A percentile compares a stretch with the other conserved stretches of the same genome.
phyloP scores from a whole-genome alignment of 1,140 invertebrate genomes.

The Heliconius eleuchia region DNA sequence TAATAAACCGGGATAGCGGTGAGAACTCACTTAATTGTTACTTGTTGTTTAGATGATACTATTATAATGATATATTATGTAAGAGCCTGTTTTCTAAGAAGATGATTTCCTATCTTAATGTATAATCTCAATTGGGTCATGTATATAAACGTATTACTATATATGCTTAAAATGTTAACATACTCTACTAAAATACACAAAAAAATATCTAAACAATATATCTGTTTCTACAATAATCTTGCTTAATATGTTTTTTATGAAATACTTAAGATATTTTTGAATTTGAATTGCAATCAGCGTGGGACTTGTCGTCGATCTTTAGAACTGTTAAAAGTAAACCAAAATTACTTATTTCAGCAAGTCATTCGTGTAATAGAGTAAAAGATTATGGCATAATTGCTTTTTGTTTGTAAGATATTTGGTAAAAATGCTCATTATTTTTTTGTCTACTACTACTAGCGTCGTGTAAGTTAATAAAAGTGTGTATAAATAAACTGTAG shows the following conservation, averaged over 20 bases:
- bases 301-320: slow-evolving; percentile 26
- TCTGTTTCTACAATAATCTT: background rate
- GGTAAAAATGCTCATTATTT: background rate
- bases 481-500: too few species aligned
- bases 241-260: background rate
- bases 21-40: slow-evolving; percentile 42
- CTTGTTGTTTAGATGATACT: slow-evolving; percentile 29
- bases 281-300: slow-evolving; percentile 15
- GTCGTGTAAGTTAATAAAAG: slow-evolving; percentile 15
- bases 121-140: background rate
- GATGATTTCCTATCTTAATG: background rate
- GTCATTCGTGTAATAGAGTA: slow-evolving; percentile 29
- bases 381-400: slow-evolving; percentile 17
- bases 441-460: slow-evolving; percentile 23
- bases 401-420: background rate
- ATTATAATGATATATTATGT: slow-evolving; percentile 20
- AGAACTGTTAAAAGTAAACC: slow-evolving; percentile 15
- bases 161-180: background rate
- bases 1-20: slow-evolving; percentile 38
- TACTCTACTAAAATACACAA: background rate
- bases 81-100: background rate
- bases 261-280: background rate
- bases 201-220: background rate
- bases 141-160: background rate
- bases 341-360: slow-evolving; percentile 32